These are phyloP conservation scores for Cephus cinctus DNA, from an alignment of 1,140 invertebrate species.

Conservation along the genomic window DNA sequence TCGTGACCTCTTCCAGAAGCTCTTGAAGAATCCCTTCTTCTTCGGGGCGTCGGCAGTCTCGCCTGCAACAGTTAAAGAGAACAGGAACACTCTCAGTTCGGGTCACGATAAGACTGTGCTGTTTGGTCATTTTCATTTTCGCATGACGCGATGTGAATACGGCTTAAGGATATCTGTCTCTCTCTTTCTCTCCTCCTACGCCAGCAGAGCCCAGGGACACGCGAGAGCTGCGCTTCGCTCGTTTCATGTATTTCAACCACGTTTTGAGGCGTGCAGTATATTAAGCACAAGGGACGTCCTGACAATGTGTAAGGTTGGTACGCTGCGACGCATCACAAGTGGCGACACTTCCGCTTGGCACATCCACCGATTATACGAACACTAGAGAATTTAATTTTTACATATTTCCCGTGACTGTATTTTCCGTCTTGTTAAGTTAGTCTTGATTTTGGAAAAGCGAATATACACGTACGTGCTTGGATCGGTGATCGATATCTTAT, in stretches of 20 bases:
- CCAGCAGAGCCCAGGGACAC: too few relatives aligned
- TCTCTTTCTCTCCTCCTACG: too few relatives aligned
- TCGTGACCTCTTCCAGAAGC: slow-evolving; percentile 78
- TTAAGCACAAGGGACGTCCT: slow-evolving; percentile 28
- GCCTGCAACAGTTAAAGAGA: slow-evolving; percentile 55
- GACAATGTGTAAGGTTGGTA: slow-evolving; percentile 26
- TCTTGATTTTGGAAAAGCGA: too few relatives aligned
- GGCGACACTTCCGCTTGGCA: slow-evolving; percentile 34
- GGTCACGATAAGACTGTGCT: neutral
- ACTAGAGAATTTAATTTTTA: too few relatives aligned
- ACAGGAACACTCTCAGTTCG: neutral
- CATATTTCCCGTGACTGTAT: too few relatives aligned
- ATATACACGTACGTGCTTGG: too few relatives aligned
- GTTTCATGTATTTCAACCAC: slow-evolving; percentile 40
- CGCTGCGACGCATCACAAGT: slow-evolving; percentile 32
- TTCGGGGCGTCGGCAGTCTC: slow-evolving; percentile 66
- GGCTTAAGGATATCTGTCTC: too few relatives aligned
- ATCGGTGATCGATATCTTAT: too few relatives aligned
- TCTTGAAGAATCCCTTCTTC: slow-evolving; percentile 81
- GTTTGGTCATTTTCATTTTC: neutral
- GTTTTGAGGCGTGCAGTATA: slow-evolving; percentile 33
- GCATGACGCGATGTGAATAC: too few relatives aligned
- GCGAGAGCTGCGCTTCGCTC: too few relatives aligned
- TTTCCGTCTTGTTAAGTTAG: too few relatives aligned
- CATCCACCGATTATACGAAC: too few relatives aligned